Evolutionary conservation across 1,140 invertebrate genomes (phyloP).

Genomic region (Panagrolaimus sp.): DNA sequence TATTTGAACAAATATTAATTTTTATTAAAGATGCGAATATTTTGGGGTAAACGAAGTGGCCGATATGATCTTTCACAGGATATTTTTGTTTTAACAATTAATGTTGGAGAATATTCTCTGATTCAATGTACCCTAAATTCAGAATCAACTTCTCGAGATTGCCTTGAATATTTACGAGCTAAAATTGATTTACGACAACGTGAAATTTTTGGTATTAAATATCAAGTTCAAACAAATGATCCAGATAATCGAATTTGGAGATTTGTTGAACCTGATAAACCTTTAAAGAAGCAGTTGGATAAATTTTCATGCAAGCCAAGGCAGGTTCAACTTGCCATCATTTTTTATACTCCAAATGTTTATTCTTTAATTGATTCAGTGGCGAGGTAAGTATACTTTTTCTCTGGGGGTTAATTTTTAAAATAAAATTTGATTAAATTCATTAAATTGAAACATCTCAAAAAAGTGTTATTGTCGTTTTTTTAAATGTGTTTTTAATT

Average conservation of each 20-base stretch:
- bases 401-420: too few relatives aligned
- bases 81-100: slow-evolving; percentile 45
- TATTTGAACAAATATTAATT: slow-evolving; percentile 4
- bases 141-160: slow-evolving; percentile 44
- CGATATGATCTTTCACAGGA: slow-evolving; percentile 20
- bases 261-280: slow-evolving; percentile 54
- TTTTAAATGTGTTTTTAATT: background rate
- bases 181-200: slow-evolving; percentile 48
- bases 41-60: slow-evolving; percentile 8
- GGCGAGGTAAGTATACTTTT: slow-evolving; percentile 16
- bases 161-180: slow-evolving; percentile 46
- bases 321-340: slow-evolving; percentile 52
- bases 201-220: slow-evolving; percentile 51
- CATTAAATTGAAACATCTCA: too few relatives aligned
- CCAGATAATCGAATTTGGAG: slow-evolving; percentile 47
- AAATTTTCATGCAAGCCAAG: slow-evolving; percentile 49
- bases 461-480: too few relatives aligned
- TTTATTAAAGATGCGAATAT: slow-evolving; percentile 8
- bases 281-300: slow-evolving; percentile 46
- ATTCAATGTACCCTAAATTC: slow-evolving; percentile 49
- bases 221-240: slow-evolving; percentile 49
- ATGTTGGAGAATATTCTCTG: slow-evolving; percentile 42
- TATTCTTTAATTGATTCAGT: slow-evolving; percentile 36
- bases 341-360: slow-evolving; percentile 53
- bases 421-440: too few relatives aligned